A percentile compares a stretch with the other conserved stretches of the same genome.
These are phyloP conservation scores for Distichodus sexfasciatus DNA, from an alignment of 2,797 vertebrate genomes.

Conservation along the genomic window DNA sequence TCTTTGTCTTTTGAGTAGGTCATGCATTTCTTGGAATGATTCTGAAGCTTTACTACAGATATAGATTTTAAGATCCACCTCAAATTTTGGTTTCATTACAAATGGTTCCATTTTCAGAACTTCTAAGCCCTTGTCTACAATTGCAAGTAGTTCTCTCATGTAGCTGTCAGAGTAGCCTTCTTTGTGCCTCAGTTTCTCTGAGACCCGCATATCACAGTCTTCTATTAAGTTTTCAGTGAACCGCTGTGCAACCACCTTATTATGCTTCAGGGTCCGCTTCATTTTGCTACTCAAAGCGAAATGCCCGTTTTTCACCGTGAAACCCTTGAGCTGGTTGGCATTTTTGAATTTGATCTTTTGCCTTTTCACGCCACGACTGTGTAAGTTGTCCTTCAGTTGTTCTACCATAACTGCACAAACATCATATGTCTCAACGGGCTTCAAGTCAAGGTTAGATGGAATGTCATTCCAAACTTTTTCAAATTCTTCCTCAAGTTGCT, in stretches of 20 bases:
- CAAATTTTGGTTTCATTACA: conserved; percentile 62
- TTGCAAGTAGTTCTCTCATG: conserved; percentile 65
- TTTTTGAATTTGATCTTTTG: conserved; percentile 57
- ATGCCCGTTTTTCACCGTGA: conserved; percentile 62
- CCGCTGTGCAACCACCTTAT: conserved; percentile 62
- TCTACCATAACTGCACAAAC: conserved; percentile 59
- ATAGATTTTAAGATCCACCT: conserved; percentile 70
- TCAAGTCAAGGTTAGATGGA: conserved; percentile 62
- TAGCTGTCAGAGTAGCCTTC: conserved; percentile 70
- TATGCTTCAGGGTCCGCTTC: conserved; percentile 68
- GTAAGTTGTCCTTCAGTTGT: conserved; percentile 65
- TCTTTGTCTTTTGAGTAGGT: conserved; percentile 36
- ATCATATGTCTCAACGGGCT: conserved; percentile 57
- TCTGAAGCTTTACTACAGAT: conserved; percentile 65
- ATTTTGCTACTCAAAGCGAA: conserved; percentile 68
- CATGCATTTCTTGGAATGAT: conserved; percentile 68
- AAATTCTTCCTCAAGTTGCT: conserved; percentile 68
- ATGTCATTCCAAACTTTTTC: conserved; percentile 63
- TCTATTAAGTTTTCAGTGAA: conserved; percentile 57
- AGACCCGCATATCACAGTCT: conserved; percentile 60
- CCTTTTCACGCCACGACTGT: conserved; percentile 58
- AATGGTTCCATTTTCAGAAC: conserved; percentile 58
- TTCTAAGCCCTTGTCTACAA: conserved; percentile 62
- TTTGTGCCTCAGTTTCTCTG: conserved; percentile 55
- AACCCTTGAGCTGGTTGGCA: conserved; percentile 41